A percentile compares a stretch with the other conserved stretches of the same genome.
Evolutionary conservation across 2,113 vertebrate genomes (phyloP).

Genomic region (Corythoichthys intestinalis): DNA sequence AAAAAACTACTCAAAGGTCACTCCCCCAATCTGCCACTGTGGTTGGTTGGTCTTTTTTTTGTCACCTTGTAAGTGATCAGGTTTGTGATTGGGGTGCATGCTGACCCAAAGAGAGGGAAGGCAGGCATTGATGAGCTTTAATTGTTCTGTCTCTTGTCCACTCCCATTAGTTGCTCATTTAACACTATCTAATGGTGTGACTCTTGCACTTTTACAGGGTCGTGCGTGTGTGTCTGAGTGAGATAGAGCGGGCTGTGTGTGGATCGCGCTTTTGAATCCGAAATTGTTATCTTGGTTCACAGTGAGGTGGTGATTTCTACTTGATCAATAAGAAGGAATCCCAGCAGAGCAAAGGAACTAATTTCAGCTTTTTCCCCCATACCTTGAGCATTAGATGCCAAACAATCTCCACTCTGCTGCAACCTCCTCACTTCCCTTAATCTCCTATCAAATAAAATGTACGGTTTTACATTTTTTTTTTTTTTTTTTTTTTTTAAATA

Average conservation of each 20-base stretch:
- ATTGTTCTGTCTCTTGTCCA: conserved; percentile 72
- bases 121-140: conserved; percentile 68
- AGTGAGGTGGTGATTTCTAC: conserved; percentile 38
- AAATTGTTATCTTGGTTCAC: conserved; percentile 47
- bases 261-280: conserved; percentile 41
- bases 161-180: conserved; percentile 69
- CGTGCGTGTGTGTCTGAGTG: conserved; percentile 22
- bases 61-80: conserved; percentile 67
- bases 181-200: conserved; percentile 70
- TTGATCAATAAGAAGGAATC: conserved; percentile 58
- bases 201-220: conserved; percentile 48
- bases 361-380: conserved; percentile 16
- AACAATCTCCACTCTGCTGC: not conserved
- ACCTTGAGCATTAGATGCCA: too few relatives aligned
- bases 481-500: not conserved
- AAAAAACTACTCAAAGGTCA: not conserved
- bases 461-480: too few relatives aligned
- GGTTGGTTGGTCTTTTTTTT: conserved; percentile 41
- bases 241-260: conserved; percentile 11
- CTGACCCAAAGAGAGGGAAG: conserved; percentile 51
- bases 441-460: not conserved
- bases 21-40: conserved; percentile 36
- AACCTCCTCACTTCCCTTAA: not conserved
- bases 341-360: conserved; percentile 24
- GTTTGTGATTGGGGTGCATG: conserved; percentile 65